A percentile compares a stretch with the other conserved stretches of the same genome.
Conservation (phyloP, 2,113 vertebrate species). For the Gulo gulo region DNA sequence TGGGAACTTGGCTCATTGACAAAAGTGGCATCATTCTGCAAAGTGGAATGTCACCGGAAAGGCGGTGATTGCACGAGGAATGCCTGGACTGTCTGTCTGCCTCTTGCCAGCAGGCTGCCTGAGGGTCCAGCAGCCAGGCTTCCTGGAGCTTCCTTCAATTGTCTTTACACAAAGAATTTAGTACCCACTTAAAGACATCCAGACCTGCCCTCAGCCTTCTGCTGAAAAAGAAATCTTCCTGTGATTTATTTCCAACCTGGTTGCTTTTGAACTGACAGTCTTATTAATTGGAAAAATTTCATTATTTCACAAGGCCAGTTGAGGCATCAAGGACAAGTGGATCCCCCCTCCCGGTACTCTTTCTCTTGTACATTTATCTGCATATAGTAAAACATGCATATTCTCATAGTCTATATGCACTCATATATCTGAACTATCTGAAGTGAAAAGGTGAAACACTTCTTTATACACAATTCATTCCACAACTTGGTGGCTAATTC, state of each 20-base stretch:
- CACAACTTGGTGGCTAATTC: background rate
- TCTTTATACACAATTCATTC: background rate
- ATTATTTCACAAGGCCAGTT: constrained; percentile 4
- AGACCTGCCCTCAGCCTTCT: constrained; percentile 11
- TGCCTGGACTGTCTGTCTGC: constrained; percentile 57
- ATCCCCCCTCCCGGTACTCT: background rate
- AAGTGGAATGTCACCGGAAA: constrained; percentile 72
- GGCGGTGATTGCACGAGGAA: constrained; percentile 44
- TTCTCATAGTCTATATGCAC: background rate
- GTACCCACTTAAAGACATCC: background rate
- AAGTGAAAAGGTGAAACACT: constrained; percentile 46
- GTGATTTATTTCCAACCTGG: constrained; percentile 63
- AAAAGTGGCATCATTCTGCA: constrained; percentile 76
- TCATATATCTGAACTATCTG: background rate
- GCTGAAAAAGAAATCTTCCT: constrained; percentile 50
- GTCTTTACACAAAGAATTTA: constrained; percentile 63
- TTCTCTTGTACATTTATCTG: background rate
- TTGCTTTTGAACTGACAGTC: constrained; percentile 42
- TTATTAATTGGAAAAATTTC: constrained; percentile 53
- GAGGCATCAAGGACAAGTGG: background rate
- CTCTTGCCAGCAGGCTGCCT: constrained; percentile 47
- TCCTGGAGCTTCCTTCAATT: constrained; percentile 85
- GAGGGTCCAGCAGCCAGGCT: constrained; percentile 69
- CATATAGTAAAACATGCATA: background rate
- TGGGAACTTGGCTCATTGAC: constrained; percentile 67